Evolutionary conservation across 2,797 vertebrate genomes (phyloP), one percentile per base, ranked within the genome.

Genomic region (Alcedo atthis): DNA sequence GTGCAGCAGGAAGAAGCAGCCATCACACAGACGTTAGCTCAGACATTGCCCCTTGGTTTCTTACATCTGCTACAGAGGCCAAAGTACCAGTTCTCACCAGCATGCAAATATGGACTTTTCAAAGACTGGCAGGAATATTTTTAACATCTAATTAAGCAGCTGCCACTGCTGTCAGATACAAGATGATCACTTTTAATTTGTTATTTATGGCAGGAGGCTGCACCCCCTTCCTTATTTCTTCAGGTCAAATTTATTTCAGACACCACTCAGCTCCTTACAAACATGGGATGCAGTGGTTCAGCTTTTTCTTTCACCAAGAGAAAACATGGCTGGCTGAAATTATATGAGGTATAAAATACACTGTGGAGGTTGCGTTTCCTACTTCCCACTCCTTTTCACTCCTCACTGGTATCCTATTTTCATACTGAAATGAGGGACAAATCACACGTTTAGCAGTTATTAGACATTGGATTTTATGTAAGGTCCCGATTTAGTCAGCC

Each of bases 11-110:
- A 61, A 51, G 46, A 54, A 90, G 63, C 80, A 84, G 82, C 89
- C 94, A 91, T 92, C 87, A 75, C 78, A 46, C 25, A 93, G 85
- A 82, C 81, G 49, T 68, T 8, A 77, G 54, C 82, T 85, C 87
- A 89, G 71, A 49, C 46, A 53, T 19, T 3, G 91, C 24, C 32
- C 45, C 26, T 19, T 40, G 15, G 8, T 21, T 81, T 82, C 64
- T 54, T 61, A 21, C 5, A 30, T 7, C 42, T 59, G 20, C 9
- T 18, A 49, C 67, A 81, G 62, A 80, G 81, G 78, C 63, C 61
- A 64, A 76, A 84, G 78, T 12, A 49, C 25, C 57, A 58, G 61
- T 58, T 85, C 64, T 88, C 83, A 45, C 45, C 74, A 62, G 42
- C 42, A 26, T 8, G 18, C 33, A 68, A 61, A 42, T 8, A 12